These are phyloP conservation scores for Parnassius smintheus DNA, from an alignment of 2,888 invertebrate genomes.

Conservation along the genomic window DNA sequence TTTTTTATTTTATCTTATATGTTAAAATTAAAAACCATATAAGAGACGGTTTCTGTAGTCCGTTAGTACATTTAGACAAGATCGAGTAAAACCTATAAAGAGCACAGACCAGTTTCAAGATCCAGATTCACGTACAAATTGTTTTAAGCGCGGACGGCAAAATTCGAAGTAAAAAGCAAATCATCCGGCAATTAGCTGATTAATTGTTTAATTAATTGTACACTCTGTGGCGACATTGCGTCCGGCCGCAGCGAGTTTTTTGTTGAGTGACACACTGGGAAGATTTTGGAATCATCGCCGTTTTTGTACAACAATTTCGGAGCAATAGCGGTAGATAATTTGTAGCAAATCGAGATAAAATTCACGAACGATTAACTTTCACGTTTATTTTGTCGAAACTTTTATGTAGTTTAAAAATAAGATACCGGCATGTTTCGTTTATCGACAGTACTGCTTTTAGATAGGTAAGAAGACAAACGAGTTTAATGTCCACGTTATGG, in stretches of 20 bases:
- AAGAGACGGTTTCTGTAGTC: background rate
- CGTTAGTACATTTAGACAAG: conserved; percentile 32
- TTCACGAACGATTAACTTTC: conserved; percentile 17
- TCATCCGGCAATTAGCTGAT: conserved; percentile 75
- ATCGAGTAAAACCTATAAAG: conserved; percentile 50
- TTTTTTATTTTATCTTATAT: too few relatives aligned
- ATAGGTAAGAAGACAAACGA: too few relatives aligned
- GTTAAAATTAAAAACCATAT: too few relatives aligned
- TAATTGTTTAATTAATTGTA: conserved; percentile 81
- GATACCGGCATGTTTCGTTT: too few relatives aligned
- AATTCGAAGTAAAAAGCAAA: conserved; percentile 66
- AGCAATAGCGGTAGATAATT: conserved; percentile 26
- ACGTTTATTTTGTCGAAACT: conserved; percentile 5
- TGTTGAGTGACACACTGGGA: conserved; percentile 15
- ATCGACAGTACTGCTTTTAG: too few relatives aligned
- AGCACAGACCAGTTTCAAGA: conserved; percentile 37
- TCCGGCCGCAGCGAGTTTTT: conserved; percentile 41
- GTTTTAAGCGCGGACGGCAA: conserved; percentile 49
- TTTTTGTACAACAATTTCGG: conserved; percentile 18
- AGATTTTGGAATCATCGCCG: conserved; percentile 16
- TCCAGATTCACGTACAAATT: conserved; percentile 63
- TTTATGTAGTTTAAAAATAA: too few relatives aligned
- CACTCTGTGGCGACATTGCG: conserved; percentile 51
- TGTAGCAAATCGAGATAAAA: conserved; percentile 26
- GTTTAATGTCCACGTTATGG: too few relatives aligned